These are phyloP conservation scores for Geophilus truncorum DNA, from an alignment of 2,888 invertebrate species.

Conservation along the genomic window DNA sequence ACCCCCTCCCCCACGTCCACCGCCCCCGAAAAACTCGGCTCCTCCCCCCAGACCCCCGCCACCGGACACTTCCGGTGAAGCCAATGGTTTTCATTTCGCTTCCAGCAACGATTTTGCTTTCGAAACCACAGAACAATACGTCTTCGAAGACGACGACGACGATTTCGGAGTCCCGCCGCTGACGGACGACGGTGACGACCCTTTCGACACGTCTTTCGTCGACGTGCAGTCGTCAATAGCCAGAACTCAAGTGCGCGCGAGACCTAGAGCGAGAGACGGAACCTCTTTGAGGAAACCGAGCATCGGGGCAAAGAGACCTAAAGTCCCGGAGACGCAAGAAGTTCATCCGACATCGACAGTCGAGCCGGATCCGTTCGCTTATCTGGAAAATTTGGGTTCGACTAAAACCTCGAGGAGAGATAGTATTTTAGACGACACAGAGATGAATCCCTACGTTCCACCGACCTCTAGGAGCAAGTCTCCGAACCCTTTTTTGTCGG, in stretches of 20 bases:
- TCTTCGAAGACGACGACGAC: conserved; percentile 31
- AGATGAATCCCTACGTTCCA: not conserved
- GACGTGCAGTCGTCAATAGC: conserved; percentile 61
- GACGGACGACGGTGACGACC: conserved; percentile 67
- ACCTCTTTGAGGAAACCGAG: conserved; percentile 6
- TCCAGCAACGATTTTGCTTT: not conserved
- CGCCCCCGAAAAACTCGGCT: conserved; percentile 39
- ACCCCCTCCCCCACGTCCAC: conserved; percentile 38
- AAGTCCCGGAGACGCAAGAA: not conserved
- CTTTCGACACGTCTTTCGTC: conserved; percentile 78
- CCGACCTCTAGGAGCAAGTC: conserved; percentile 25
- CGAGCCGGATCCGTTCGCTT: conserved; percentile 62
- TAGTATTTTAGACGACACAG: not conserved
- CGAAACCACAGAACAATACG: conserved; percentile 34
- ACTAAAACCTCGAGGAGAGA: not conserved
- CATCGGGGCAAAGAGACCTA: not conserved
- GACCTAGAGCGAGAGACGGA: conserved; percentile 61
- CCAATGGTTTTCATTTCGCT: not conserved
- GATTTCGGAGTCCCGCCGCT: conserved; percentile 37
- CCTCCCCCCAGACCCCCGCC: conserved; percentile 39
- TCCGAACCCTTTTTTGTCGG: conserved; percentile 30
- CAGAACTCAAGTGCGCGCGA: conserved; percentile 52
- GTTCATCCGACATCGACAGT: conserved; percentile 6
- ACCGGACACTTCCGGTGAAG: conserved; percentile 31
- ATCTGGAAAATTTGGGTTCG: conserved; percentile 45